These are phyloP conservation scores for Drosophila fuyamai DNA, from an alignment of 1,140 invertebrate species.

Conservation along the genomic window DNA sequence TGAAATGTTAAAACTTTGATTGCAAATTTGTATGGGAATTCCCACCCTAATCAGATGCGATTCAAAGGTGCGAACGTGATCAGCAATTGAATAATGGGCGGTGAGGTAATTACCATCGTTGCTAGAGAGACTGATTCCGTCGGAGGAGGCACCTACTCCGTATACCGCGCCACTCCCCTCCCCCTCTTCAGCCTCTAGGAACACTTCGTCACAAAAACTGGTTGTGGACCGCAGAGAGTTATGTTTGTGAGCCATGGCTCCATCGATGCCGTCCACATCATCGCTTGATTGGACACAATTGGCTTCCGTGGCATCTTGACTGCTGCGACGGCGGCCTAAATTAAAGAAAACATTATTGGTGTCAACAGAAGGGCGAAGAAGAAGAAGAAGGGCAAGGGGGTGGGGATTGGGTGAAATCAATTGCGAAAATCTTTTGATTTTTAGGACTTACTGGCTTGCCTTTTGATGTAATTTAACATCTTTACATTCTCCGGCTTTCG, in stretches of 20 bases:
- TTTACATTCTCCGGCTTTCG: slow-evolving; percentile 62
- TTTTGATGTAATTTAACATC: slow-evolving; percentile 81
- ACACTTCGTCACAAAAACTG: slow-evolving; percentile 82
- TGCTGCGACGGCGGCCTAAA: slow-evolving; percentile 65
- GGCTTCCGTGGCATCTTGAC: slow-evolving; percentile 54
- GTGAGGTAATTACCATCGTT: slow-evolving; percentile 70
- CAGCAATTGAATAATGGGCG: slow-evolving; percentile 12
- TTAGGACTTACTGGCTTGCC: slow-evolving; percentile 73
- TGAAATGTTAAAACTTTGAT: background rate
- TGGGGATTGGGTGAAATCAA: slow-evolving; percentile 1
- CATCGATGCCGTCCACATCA: slow-evolving; percentile 54
- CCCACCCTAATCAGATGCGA: background rate
- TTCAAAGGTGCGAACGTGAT: slow-evolving; percentile 24
- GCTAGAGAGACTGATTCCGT: slow-evolving; percentile 61
- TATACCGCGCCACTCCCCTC: slow-evolving; percentile 6
- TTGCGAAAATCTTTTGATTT: background rate
- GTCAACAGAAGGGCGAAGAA: slow-evolving; percentile 12
- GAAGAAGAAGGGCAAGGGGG: background rate
- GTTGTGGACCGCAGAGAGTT: slow-evolving; percentile 79
- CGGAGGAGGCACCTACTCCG: slow-evolving; percentile 46
- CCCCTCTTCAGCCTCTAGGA: slow-evolving; percentile 58
- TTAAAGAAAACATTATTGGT: slow-evolving; percentile 35
- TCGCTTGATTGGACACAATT: slow-evolving; percentile 33
- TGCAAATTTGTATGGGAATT: background rate
- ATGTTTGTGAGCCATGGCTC: slow-evolving; percentile 59